phyloP scores from a whole-genome alignment of 2,888 invertebrate genomes.

The Branchipolynoe longqiensis region DNA sequence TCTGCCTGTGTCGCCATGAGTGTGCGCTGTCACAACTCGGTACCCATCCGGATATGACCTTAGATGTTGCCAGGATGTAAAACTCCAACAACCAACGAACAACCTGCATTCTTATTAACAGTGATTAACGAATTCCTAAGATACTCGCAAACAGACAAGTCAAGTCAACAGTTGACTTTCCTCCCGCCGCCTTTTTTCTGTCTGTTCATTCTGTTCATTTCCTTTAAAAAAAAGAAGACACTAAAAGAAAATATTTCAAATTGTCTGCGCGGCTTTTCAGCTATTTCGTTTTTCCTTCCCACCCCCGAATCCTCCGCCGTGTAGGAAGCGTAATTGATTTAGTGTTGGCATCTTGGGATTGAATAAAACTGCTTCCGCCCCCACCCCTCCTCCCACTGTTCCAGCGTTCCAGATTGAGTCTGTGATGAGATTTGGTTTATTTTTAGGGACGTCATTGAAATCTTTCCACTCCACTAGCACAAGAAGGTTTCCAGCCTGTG shows the following conservation, averaged over 20 bases:
- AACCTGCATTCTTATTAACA: too few relatives aligned
- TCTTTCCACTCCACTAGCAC: slow-evolving; percentile 19
- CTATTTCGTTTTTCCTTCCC: background rate
- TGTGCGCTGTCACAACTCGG: too few relatives aligned
- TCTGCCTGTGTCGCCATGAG: too few relatives aligned
- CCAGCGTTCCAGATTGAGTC: slow-evolving; percentile 26
- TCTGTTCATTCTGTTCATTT: slow-evolving; percentile 14
- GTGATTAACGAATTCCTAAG: too few relatives aligned
- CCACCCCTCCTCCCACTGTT: too few relatives aligned
- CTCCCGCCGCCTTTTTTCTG: background rate
- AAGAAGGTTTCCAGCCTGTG: slow-evolving; percentile 17
- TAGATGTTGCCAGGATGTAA: too few relatives aligned
- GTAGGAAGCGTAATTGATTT: slow-evolving; percentile 41
- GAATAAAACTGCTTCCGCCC: slow-evolving; percentile 32
- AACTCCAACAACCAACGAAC: too few relatives aligned
- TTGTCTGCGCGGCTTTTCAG: background rate
- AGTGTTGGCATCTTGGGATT: slow-evolving; percentile 36
- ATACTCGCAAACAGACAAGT: slow-evolving; percentile 19
- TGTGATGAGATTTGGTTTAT: slow-evolving; percentile 35
- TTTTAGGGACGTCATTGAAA: slow-evolving; percentile 28
- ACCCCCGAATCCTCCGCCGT: slow-evolving; percentile 4
- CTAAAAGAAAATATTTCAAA: slow-evolving; percentile 26
- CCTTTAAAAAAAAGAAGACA: too few relatives aligned
- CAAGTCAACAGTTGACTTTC: slow-evolving; percentile 49
- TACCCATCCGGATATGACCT: too few relatives aligned